Base-by-base conservation (phyloP, 2,797 vertebrate genomes). In the Myotis daubentonii region DNA sequence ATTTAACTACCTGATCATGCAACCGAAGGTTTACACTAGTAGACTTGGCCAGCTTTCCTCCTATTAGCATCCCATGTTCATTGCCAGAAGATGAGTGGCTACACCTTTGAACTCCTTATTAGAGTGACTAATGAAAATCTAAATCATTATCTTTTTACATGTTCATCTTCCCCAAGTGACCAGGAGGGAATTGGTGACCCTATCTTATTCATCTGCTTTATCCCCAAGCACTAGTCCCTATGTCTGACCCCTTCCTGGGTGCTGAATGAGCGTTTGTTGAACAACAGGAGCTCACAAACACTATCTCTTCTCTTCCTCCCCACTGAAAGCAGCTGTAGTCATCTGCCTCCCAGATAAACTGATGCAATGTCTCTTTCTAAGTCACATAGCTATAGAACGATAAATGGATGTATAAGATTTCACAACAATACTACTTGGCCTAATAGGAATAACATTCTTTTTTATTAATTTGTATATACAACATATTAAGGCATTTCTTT, bases 401-500 rank as follows among this genome's bases (percentile, higher is more conserved):
- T 94, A 91, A 81, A 87, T 78, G 41, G 36, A 81, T 87, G 3
- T 20, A 44, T 66, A 78, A 33, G 53, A 70, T 60, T 65, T 65
- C 36, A 53, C 30, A 94, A 41, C 10, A 66, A n/a, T 70, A 84
- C 75, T 53, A 44, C 53, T 83, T 86, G 65, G 36, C 65, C 41
- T 85, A 60, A 49, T 71, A 28, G 10, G 65, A 94, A 17, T 49
- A 38, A 81, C 72, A 30, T 89, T 85, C 8, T 76, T 97, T 76
- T 97, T 92, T 95, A 22, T 66, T 19, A 55, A 8, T 91, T 96
- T 84, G 23, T 8, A 1, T 71, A 91, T 86, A 28, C 78, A 87
- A 51, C n/a, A 51, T 1, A 68, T 79, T 92, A 92, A 89, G 82
- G 51, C 72, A 89, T 55, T 91, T 72, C 13, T 90, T 8, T 68